Evolutionary conservation across 2,888 invertebrate genomes (phyloP).

Genomic region (Calliphora vomitoria): DNA sequence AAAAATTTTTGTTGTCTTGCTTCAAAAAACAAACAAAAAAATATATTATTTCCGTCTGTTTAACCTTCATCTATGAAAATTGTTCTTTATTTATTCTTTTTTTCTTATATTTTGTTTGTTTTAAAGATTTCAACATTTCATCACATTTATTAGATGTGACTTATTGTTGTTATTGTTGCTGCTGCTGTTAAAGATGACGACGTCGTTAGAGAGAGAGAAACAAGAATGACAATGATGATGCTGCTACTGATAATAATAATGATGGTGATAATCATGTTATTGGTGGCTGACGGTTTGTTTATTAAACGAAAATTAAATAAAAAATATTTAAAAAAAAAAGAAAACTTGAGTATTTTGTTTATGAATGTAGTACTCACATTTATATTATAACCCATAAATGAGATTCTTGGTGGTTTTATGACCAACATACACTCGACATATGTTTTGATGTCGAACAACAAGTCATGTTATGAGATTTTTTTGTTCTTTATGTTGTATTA

Average conservation of each 20-base stretch:
- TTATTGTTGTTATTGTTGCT: constrained; percentile 17
- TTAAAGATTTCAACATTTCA: constrained; percentile 42
- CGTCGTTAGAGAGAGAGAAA: background rate
- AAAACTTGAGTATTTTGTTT: background rate
- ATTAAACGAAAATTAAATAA: constrained; percentile 20
- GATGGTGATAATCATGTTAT: constrained; percentile 18
- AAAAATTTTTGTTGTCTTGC: constrained; percentile 2
- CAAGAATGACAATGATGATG: constrained; percentile 17
- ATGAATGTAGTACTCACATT: background rate
- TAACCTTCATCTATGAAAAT: constrained; percentile 67
- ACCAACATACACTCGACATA: constrained; percentile 13
- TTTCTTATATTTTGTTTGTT: constrained; percentile 23
- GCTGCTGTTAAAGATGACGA: background rate
- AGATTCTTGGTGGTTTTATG: constrained; percentile 41
- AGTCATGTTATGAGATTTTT: constrained; percentile 14
- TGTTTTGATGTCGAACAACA: constrained; percentile 1
- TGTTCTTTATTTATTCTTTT: constrained; percentile 35
- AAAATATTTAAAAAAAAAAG: background rate
- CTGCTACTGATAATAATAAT: constrained; percentile 1
- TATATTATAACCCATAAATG: background rate
- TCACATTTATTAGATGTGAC: constrained; percentile 42
- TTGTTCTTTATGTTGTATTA: too few species aligned
- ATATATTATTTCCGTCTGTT: constrained; percentile 63
- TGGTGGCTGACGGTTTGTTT: constrained; percentile 46
- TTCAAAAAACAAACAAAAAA: background rate